These are phyloP conservation scores for Saguinus midas DNA, from an alignment of 2,113 vertebrate genomes.

Conservation along the genomic window DNA sequence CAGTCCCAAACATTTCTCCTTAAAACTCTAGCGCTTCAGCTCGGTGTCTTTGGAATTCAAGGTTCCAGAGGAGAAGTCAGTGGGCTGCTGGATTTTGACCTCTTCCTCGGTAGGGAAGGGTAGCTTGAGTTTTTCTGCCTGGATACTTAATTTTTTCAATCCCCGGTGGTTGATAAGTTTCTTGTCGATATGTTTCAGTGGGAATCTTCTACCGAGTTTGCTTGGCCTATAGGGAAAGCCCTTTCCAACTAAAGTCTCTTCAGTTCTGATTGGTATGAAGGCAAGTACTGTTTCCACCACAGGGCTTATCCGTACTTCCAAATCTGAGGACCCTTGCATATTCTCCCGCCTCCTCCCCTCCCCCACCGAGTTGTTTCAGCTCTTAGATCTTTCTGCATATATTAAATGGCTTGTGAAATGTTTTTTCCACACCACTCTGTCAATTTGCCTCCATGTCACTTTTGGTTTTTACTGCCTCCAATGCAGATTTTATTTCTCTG, in stretches of 20 bases:
- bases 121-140: accelerated
- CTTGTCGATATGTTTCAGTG: accelerated
- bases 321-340: not conserved
- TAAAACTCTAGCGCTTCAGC: accelerated
- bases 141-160: accelerated
- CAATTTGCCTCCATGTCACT: not conserved
- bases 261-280: accelerated
- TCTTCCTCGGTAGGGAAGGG: accelerated
- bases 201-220: accelerated
- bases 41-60: not conserved
- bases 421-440: not conserved
- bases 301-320: not conserved
- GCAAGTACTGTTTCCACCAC: too few species aligned
- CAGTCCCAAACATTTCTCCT: not conserved
- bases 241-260: too few species aligned
- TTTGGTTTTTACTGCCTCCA: not conserved
- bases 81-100: accelerated
- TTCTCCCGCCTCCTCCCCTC: not conserved
- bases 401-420: not conserved
- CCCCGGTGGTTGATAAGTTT: too few species aligned
- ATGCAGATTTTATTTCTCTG: not conserved
- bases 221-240: not conserved
- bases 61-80: not conserved
- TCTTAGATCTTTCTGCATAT: not conserved
- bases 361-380: accelerated